Evolutionary conservation across 2,113 vertebrate species (phyloP), one percentile per base, ranked within the genome.

Genomic region (Macrotis lagotis): DNA sequence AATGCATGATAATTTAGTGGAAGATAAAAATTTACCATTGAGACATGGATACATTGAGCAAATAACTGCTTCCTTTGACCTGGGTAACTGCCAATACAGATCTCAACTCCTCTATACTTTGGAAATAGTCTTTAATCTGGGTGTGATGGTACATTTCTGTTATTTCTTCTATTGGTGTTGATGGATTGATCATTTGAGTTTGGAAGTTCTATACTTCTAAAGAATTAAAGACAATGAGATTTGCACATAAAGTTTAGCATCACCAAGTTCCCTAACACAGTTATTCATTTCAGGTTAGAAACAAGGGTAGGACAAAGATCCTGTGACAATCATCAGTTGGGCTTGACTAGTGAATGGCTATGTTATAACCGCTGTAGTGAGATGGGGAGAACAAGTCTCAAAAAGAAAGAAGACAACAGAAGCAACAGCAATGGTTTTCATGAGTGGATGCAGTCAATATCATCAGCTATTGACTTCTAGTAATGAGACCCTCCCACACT

Each of bases 1-100:
- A 94, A 94, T 7, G 44, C 93, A 2, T 66, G 83, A 92, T 88
- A 92, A 91, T 93, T 91, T 37, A 94, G 11, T 10, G 14, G 59
- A 93, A 25, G 59, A 1, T 93, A 88, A 31, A 88, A 52, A 4
- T 91, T 92, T 92, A 91, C 49, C 28, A 50, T 48, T 93, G 92
- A 89, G 16, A 83, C 37, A 24, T 44, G 19, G 7, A 83, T 44
- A 37, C 55, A 66, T 66, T 66, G 8, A 66, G 37, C 11, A 66
- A 66, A 66, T 66, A 22, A 0, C 37, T 44, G 1, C 19, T 83
- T 44, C 66, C 37, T 44, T 83, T 44, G 19, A 19, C 16, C 19
- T 44, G 66, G 66, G 16, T 22, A n/a, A 83, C 19, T 83, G 66
- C 37, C n/a, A 44, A 44, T 83, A 19, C 1, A 44, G 19, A 83